Base-by-base conservation (phyloP, 2,797 vertebrate genomes). In the Heterohyrax brucei region DNA sequence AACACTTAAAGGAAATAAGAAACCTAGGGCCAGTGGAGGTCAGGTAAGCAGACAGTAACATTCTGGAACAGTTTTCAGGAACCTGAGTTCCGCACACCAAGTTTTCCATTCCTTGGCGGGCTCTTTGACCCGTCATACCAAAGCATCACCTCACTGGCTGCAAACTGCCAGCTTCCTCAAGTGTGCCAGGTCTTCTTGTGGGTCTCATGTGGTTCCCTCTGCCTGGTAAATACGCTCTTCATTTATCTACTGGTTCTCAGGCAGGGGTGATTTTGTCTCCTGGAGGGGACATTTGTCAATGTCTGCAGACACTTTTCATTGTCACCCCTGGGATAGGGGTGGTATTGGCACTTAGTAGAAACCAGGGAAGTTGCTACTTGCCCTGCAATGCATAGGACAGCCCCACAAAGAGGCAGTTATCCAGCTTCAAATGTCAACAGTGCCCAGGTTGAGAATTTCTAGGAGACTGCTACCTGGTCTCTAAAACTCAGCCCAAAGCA, bases 71-170 rank as follows among this genome's bases (percentile, higher is more conserved):
- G 7, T 46, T 26, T 62, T 18, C 28, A 4, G 8, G 86, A 56
- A 62, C 19, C 72, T 77, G 86, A 81, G 56, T 44, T 28, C 24
- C 89, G 72, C 26, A n/a, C 62, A 33, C 8, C 10, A 16, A 10
- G 14, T 24, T 53, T 77, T 76, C 39, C 78, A 0, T 46, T 12
- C 76, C 46, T 33, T 13, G 30, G 39, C 26, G 1, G 30, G 46
- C 53, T 26, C 16, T 0, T 16, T 50, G 21, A 10, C 0, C 7
- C 14, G 46, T 14, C 1, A 1, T 0, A 18, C 30, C 64, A 56
- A 56, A 56, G 53, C 53, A 56, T 56, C 53, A 56, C 22, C 44
- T 85, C 56, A 24, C 79, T 7, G 0, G 0, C 0, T 0, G 9
- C 3, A 5, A 48, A n/a, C 22, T 16, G 14, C 2, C 4, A 1